phyloP scores from a whole-genome alignment of 2,113 vertebrate genomes.

The Grallaria varia region DNA sequence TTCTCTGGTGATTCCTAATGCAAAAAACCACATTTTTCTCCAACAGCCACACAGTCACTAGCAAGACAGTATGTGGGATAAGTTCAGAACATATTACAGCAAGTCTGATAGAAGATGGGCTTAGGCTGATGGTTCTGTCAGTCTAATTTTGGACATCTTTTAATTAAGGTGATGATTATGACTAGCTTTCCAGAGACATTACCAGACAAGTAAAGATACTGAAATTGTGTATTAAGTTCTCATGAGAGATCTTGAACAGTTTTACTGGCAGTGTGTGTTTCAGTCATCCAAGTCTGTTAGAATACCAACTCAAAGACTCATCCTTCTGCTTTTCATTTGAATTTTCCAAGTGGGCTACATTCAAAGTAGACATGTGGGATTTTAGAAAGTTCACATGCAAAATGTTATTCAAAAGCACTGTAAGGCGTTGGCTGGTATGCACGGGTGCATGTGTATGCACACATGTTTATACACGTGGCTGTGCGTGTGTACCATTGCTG shows the following conservation, averaged over 20 bases:
- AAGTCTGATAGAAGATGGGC: background rate
- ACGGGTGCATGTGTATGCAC: background rate
- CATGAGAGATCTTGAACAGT: background rate
- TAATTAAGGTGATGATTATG: constrained; percentile 39
- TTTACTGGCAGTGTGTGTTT: constrained; percentile 4
- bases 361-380: background rate
- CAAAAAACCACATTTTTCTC: background rate
- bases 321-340: constrained; percentile 5
- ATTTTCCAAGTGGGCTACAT: background rate
- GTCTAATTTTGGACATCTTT: constrained; percentile 24
- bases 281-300: background rate
- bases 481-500: background rate
- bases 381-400: background rate
- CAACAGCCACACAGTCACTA: background rate
- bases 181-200: constrained; percentile 26
- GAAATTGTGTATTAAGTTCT: background rate
- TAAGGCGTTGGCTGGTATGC: background rate
- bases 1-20: background rate
- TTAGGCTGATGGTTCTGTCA: constrained; percentile 1
- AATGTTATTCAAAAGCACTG: background rate
- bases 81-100: background rate
- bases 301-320: background rate
- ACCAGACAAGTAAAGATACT: background rate
- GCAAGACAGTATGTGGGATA: background rate
- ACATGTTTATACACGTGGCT: background rate